These are phyloP conservation scores for Varanus salvator DNA, from an alignment of 2,113 vertebrate genomes.

Conservation along the genomic window DNA sequence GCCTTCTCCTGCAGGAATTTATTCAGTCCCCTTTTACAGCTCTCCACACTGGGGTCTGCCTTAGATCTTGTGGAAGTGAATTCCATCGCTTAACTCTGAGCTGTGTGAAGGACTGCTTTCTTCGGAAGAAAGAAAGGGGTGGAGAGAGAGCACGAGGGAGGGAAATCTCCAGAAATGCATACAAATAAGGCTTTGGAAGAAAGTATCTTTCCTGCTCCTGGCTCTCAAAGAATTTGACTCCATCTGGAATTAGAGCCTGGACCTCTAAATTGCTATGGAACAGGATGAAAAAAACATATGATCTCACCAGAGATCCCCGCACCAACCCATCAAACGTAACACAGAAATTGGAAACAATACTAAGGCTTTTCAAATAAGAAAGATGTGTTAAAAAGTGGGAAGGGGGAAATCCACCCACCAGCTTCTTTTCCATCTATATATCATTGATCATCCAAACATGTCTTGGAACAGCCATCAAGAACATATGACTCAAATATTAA, in stretches of 20 bases:
- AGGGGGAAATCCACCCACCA: conserved; percentile 4
- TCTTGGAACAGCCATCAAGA: not conserved
- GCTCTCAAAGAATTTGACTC: conserved; percentile 14
- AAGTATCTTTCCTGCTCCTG: not conserved
- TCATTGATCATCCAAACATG: not conserved
- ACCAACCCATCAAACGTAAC: conserved; percentile 24
- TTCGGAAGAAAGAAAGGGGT: not conserved
- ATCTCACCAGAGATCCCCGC: conserved; percentile 22
- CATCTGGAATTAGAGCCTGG: conserved; percentile 30
- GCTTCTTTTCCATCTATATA: not conserved
- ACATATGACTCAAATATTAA: not conserved
- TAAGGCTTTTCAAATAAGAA: conserved; percentile 11
- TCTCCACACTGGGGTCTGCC: not conserved
- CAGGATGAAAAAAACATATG: conserved; percentile 26
- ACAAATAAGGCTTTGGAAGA: not conserved
- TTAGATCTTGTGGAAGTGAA: not conserved
- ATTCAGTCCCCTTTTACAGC: not conserved
- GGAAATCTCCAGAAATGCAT: conserved; percentile 5
- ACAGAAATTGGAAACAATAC: conserved; percentile 22
- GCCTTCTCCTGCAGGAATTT: not conserved
- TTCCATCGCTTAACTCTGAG: too few species aligned
- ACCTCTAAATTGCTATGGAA: conserved; percentile 31
- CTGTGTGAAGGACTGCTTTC: not conserved
- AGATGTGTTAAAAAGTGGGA: not conserved
- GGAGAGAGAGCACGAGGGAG: not conserved